Evolutionary conservation across 2,113 vertebrate species (phyloP).

Genomic region (Poecilia latipinna): DNA sequence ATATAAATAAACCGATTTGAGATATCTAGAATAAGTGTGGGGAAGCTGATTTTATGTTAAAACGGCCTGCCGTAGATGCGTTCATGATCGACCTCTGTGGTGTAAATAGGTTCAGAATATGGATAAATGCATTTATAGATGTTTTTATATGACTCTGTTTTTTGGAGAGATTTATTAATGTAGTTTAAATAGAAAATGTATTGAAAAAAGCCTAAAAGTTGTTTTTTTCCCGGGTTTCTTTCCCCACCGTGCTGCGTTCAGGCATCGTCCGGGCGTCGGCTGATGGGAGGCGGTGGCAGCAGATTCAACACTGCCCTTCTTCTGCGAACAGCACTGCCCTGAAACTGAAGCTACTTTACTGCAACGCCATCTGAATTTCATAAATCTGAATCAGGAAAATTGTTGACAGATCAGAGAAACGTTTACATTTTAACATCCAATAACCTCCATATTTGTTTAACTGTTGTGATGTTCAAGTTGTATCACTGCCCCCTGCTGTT

Average conservation of each 20-base stretch:
- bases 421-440: neutral
- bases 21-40: too few species aligned
- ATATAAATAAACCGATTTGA: too few species aligned
- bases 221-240: neutral
- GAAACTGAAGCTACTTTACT: constrained; percentile 2
- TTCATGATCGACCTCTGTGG: too few species aligned
- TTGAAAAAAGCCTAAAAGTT: neutral
- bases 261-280: constrained; percentile 42
- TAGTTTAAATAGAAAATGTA: neutral
- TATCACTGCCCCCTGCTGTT: constrained; percentile 41
- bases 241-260: constrained; percentile 17
- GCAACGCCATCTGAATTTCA: constrained; percentile 2
- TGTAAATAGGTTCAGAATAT: too few species aligned
- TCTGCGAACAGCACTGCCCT: constrained; percentile 46
- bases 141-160: neutral
- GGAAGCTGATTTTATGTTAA: too few species aligned
- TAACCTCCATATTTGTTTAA: neutral
- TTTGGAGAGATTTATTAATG: neutral
- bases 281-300: constrained; percentile 11
- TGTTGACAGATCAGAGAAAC: neutral
- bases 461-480: constrained; percentile 1
- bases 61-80: too few species aligned
- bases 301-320: constrained; percentile 48
- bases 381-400: neutral
- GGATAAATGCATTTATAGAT: neutral